These are phyloP conservation scores for Thamnophis sirtalis DNA, from an alignment of 2,113 vertebrate species.

Conservation along the genomic window DNA sequence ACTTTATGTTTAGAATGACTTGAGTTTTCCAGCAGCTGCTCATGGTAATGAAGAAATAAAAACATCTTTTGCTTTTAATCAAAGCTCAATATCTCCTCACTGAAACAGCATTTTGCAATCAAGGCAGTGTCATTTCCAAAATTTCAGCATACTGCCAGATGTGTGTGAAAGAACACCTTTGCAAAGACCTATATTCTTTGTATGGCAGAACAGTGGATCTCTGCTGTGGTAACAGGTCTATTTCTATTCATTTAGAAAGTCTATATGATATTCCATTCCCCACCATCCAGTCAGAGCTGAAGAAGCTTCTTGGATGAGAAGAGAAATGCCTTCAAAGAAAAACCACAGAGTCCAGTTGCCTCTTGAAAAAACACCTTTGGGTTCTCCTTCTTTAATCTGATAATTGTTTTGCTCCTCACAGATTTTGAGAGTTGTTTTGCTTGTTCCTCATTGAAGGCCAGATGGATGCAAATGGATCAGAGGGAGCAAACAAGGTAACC, in stretches of 20 bases:
- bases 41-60: constrained; percentile 47
- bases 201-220: not conserved
- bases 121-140: constrained; percentile 40
- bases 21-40: constrained; percentile 52
- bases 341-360: no score
- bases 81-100: constrained; percentile 47
- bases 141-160: constrained; percentile 18
- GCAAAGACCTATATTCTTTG: constrained; percentile 1
- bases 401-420: not conserved
- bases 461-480: not conserved
- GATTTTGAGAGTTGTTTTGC: not conserved
- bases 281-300: no score
- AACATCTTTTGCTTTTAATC: constrained; percentile 52
- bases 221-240: not conserved
- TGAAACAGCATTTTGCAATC: constrained; percentile 46
- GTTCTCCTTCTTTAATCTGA: not conserved
- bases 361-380: no score
- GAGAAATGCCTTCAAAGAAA: no score
- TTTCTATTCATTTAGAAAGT: constrained; percentile 16
- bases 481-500: not conserved
- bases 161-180: constrained; percentile 37
- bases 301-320: no score
- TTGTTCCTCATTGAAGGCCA: not conserved
- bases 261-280: not conserved
- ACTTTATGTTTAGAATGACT: constrained; percentile 19